Evolutionary conservation across 2,888 invertebrate genomes (phyloP).

Genomic region (Drosophila pseudotakahashii): DNA sequence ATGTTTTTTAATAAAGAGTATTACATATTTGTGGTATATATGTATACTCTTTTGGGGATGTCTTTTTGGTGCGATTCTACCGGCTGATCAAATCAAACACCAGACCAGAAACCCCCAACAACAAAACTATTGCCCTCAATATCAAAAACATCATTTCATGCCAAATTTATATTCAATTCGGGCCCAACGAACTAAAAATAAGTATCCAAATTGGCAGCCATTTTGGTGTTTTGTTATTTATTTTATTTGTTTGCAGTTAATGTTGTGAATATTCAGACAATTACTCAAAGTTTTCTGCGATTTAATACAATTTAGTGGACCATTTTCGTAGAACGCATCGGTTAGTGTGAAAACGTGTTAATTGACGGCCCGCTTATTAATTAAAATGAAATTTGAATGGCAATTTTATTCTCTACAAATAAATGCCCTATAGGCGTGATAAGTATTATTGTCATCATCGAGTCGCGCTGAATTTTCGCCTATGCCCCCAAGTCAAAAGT

Average conservation of each 20-base stretch:
- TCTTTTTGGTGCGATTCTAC: constrained; percentile 2
- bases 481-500: constrained; percentile 33
- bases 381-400: constrained; percentile 28
- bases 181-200: constrained; percentile 67
- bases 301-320: constrained; percentile 50
- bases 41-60: constrained; percentile 19
- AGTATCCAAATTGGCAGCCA: constrained; percentile 46
- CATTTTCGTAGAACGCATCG: constrained; percentile 52
- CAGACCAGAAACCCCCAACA: constrained; percentile 36
- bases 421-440: constrained; percentile 16
- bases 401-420: constrained; percentile 23
- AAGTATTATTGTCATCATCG: constrained; percentile 47
- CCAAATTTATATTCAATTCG: constrained; percentile 83
- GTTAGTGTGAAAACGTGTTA: constrained; percentile 63
- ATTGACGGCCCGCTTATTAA: constrained; percentile 45
- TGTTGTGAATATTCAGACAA: constrained; percentile 31
- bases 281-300: constrained; percentile 41
- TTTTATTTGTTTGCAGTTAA: constrained; percentile 38
- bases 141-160: constrained; percentile 83
- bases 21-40: background rate
- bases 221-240: constrained; percentile 42
- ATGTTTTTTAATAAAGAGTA: background rate
- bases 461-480: constrained; percentile 19
- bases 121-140: constrained; percentile 55
- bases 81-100: constrained; percentile 31